Conservation (phyloP, 2,797 vertebrate genomes). For the Catostomus latipinnis region DNA sequence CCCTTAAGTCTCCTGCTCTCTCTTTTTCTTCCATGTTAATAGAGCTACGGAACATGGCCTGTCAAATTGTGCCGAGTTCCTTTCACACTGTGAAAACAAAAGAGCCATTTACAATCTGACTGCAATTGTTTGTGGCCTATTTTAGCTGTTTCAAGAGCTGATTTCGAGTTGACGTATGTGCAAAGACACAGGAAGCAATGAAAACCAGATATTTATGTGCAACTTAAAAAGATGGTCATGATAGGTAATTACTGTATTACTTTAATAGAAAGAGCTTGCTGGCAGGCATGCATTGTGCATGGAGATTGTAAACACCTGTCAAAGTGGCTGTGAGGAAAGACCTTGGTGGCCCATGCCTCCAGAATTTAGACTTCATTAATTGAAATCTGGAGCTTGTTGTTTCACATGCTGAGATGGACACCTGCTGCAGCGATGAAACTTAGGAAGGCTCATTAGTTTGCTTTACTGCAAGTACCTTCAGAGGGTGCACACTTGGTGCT, state of each 20-base stretch:
- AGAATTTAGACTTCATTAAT: conserved; percentile 65
- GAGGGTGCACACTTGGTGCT: neutral
- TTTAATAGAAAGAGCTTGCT: conserved; percentile 51
- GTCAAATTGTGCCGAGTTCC: conserved; percentile 43
- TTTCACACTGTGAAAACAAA: conserved; percentile 47
- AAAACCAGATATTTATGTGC: conserved; percentile 65
- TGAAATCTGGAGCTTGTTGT: conserved; percentile 62
- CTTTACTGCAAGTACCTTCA: conserved; percentile 15
- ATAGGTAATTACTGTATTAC: conserved; percentile 63
- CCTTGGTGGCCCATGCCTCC: conserved; percentile 49
- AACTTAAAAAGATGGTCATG: conserved; percentile 61
- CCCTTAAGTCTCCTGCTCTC: conserved; percentile 42
- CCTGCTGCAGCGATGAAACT: conserved; percentile 67
- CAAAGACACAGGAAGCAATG: conserved; percentile 48
- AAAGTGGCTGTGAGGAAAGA: conserved; percentile 51
- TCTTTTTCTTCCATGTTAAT: conserved; percentile 17
- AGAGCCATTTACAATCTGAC: conserved; percentile 1
- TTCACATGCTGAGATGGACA: conserved; percentile 65
- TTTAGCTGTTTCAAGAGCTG: neutral
- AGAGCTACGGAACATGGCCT: conserved; percentile 18
- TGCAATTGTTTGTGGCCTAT: conserved; percentile 18
- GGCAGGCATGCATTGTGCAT: conserved; percentile 56
- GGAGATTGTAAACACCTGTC: conserved; percentile 65
- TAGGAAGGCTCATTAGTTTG: conserved; percentile 59
- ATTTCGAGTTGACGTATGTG: conserved; percentile 47